Evolutionary conservation across 2,113 vertebrate species (phyloP), one percentile per base, ranked within the genome.

Genomic region (Falco punctatus): DNA sequence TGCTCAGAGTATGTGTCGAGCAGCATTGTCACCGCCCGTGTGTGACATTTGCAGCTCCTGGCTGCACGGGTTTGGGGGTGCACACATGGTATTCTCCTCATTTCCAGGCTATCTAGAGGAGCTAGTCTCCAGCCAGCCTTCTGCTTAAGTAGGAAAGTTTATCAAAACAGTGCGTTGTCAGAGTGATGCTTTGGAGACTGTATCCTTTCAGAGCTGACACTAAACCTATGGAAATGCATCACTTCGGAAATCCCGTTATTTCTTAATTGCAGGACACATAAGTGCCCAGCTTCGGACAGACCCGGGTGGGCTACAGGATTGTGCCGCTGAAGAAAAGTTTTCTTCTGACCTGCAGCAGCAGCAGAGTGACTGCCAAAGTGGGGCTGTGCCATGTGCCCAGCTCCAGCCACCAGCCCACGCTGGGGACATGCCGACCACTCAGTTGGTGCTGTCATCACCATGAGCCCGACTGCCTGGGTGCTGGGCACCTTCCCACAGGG

Each of bases 191-290:
- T 57, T 81, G 81, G 96, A 71, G 81, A 77, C 94, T 90, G 82
- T 67, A 49, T 40, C 48, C 88, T 95, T 89, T 86, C 85, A 90
- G 92, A 74, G 82, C 86, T 94, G 95, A 85, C 88, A 81, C 16
- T 78, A 84, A 96, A 92, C 96, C 93, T 81, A 52, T 96, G 83
- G 82, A 88, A 97, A 93, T 88, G 91, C 94, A 96, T 98, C 95
- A 93, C 70, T 90, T 79, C 72, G 35, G 84, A 81, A 94, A 97
- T 51, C 69, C 92, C 52, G 78, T 96, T 96, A 93, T 92, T 97
- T 97, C 92, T 95, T 95, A 97, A 94, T 90, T 97, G 96, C 35
- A 92, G 94, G 88, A 80, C 48, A 52, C 48, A 89, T 61, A 94
- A 81, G 73, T 88, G 90, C 92, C 88, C 82, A 88, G 65, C 32